Conservation (phyloP, 2,113 vertebrate genomes). For the Tyto alba region DNA sequence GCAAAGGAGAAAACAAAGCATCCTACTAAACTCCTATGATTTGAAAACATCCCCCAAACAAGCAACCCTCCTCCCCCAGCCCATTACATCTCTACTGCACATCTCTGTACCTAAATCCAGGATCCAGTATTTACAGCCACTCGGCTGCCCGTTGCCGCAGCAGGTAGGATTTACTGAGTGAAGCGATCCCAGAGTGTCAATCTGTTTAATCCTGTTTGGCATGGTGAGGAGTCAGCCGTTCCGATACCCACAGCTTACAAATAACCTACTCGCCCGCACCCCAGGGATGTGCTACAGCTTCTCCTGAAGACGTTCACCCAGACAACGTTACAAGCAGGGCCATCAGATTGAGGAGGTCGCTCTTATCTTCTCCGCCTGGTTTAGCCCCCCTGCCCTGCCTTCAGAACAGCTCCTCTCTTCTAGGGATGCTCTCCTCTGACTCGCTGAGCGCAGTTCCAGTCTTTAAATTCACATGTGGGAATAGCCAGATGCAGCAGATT, state of each 20-base stretch:
- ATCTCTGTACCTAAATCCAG: constrained; percentile 88
- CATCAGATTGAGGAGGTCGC: not conserved
- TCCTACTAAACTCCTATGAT: not conserved
- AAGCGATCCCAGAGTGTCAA: constrained; percentile 76
- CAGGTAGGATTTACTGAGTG: constrained; percentile 75
- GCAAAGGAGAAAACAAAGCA: not conserved
- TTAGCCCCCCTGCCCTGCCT: constrained; percentile 32
- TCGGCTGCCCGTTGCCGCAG: constrained; percentile 67
- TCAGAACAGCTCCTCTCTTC: constrained; percentile 32
- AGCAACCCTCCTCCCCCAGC: not conserved
- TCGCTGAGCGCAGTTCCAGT: constrained; percentile 70
- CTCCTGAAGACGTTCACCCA: not conserved
- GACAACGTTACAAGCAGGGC: not conserved
- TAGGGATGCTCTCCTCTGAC: constrained; percentile 60
- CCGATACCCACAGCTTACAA: not conserved
- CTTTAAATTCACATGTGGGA: constrained; percentile 81
- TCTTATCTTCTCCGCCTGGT: not conserved
- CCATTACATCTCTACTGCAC: not conserved
- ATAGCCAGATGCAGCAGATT: constrained; percentile 77
- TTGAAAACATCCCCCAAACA: not conserved
- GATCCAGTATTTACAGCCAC: constrained; percentile 94
- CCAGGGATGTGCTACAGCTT: not conserved
- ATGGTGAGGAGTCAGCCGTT: constrained; percentile 60
- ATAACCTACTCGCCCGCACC: not conserved
- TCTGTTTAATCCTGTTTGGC: constrained; percentile 82